Evolutionary conservation across 2,888 invertebrate species (phyloP).

Genomic region (Carpatolechia fugitivella): DNA sequence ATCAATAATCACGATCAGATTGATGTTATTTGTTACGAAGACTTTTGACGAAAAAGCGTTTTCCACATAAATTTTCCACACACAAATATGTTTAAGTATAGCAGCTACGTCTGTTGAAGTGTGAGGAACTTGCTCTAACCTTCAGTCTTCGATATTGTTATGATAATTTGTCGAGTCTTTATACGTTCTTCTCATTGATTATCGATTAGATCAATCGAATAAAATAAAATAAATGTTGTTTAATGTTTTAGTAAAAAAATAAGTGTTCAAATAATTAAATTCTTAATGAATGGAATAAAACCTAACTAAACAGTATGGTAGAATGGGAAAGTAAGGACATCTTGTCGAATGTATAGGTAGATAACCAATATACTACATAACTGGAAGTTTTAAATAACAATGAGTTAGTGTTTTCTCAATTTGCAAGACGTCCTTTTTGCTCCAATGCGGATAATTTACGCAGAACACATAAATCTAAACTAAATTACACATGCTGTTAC

Average conservation of each 20-base stretch:
- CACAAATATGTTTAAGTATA: background rate
- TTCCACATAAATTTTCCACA: conserved; percentile 5
- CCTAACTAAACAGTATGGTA: too few species aligned
- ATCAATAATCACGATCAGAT: background rate
- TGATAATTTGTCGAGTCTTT: conserved; percentile 31
- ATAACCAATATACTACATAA: too few species aligned
- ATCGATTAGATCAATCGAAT: background rate
- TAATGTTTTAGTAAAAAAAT: too few species aligned
- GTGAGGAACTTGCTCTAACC: conserved; percentile 35
- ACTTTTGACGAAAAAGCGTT: background rate
- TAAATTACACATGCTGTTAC: background rate
- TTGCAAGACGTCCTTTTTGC: background rate
- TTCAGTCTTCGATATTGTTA: conserved; percentile 37
- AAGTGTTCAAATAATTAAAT: background rate
- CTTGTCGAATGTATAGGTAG: background rate
- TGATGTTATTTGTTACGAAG: background rate
- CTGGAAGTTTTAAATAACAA: background rate
- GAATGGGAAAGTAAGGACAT: background rate
- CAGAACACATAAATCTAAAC: background rate
- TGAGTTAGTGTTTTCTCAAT: background rate
- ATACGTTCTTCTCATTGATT: background rate
- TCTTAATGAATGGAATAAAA: too few species aligned
- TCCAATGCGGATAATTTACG: background rate
- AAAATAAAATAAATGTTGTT: too few species aligned
- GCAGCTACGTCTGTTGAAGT: too few species aligned